Evolutionary conservation across 2,113 vertebrate species (phyloP), one percentile per base, ranked within the genome.

Genomic region (Pimephales promelas): DNA sequence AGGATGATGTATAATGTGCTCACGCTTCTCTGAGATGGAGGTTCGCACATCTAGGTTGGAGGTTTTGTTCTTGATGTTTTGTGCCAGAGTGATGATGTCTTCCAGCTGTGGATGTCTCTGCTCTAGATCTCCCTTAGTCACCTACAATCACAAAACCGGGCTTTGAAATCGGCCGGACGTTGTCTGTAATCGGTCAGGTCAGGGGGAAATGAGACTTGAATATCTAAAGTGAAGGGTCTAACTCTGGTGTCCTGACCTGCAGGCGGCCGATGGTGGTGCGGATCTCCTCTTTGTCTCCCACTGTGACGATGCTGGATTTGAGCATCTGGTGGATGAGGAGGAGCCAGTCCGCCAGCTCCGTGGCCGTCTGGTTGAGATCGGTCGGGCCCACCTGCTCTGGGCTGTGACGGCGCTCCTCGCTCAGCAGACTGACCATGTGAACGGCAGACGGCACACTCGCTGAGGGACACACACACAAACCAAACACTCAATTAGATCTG

Each of bases 61-160:
- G 20, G 98, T 96, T 92, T 99, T 99, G 88, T 99, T 99, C 93
- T 99, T 99, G 91, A 98, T 94, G 92, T 99, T 99, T 88, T 99
- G 97, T 54, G 98, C 97, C 92, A 99, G 88, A 0, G 96, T 99
- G 75, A 99, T 98, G 88, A 98, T 96, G 81, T 94, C 96, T 89
- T 99, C 97, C 0, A 99, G 93, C 85, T 98, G 97, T 24, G 96
- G 93, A 31, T 97, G 97, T 1, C 97, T 96, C 82, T 98, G 96
- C 56, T 99, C 97, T 89, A 99, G 89, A 91, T 99, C 98, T 22
- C 88, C 92, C 86, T 96, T 98, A 20, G 97, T 98, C 90, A 97
- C 95, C 98, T 99, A 83, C 52, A 83, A 66, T 47, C 56, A 5
- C 57, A 40, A 24, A 22, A 71, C n/a, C 3, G 10, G 16, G 10